phyloP scores from a whole-genome alignment of 1,140 invertebrate genomes.

The Uloborus diversus region DNA sequence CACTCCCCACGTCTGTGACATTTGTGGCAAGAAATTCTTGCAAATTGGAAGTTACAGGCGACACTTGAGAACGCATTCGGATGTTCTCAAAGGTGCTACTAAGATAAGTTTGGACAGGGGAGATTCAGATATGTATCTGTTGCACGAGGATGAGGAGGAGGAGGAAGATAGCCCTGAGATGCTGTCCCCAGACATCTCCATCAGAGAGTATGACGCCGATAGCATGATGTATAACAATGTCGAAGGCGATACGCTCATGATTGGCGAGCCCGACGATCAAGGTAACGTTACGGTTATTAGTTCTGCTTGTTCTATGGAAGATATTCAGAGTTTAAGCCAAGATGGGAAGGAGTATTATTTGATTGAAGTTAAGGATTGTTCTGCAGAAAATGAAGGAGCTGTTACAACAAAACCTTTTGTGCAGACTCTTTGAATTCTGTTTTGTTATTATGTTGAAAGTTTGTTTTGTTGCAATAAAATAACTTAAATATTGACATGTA shows the following conservation, averaged over 20 bases:
- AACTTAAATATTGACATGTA: no score
- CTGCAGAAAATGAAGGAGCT: constrained; percentile 15
- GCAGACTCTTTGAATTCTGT: no score
- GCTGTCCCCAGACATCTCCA: constrained; percentile 45
- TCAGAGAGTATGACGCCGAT: constrained; percentile 32
- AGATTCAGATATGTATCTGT: constrained; percentile 17
- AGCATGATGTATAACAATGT: constrained; percentile 33
- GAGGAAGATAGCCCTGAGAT: constrained; percentile 10
- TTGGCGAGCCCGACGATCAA: constrained; percentile 42
- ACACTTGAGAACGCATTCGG: constrained; percentile 21
- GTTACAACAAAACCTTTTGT: no score
- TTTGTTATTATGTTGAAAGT: no score
- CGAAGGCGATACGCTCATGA: constrained; percentile 45
- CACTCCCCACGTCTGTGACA: constrained; percentile 41
- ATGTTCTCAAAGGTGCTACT: constrained; percentile 26
- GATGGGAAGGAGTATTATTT: constrained; percentile 50
- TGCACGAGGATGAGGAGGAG: constrained; percentile 32
- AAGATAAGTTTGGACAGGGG: constrained; percentile 19
- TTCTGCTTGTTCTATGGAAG: constrained; percentile 47
- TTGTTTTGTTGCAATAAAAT: no score
- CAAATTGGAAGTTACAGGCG: constrained; percentile 45
- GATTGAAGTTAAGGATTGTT: constrained; percentile 46
- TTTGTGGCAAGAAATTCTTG: constrained; percentile 41
- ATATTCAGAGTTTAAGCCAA: constrained; percentile 38
- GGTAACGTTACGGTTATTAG: constrained; percentile 50